Evolutionary conservation across 2,797 vertebrate species (phyloP).

Genomic region (Aplochiton taeniatus): DNA sequence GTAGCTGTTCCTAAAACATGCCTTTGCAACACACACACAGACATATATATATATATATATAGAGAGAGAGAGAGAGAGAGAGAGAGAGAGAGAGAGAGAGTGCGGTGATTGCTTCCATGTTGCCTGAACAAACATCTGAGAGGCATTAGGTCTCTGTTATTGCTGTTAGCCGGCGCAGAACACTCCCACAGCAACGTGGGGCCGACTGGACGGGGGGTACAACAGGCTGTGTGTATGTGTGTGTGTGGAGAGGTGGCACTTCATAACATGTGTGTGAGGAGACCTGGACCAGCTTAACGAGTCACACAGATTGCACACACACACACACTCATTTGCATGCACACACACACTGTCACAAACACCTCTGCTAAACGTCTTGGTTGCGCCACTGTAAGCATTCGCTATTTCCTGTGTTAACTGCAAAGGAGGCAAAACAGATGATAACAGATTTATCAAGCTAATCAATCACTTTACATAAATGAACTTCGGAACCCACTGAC

Average conservation of each 20-base stretch:
- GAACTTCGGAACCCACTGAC: too few relatives aligned
- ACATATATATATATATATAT: neutral
- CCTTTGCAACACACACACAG: slow-evolving; percentile 8
- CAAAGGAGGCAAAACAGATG: too few relatives aligned
- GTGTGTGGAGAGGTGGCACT: slow-evolving; percentile 2
- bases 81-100: too few relatives aligned
- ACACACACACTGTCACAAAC: too few relatives aligned
- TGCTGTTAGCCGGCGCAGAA: slow-evolving; percentile 60
- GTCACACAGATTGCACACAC: neutral
- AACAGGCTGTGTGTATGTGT: slow-evolving; percentile 13
- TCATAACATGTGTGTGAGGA: slow-evolving; percentile 12
- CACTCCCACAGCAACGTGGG: slow-evolving; percentile 37
- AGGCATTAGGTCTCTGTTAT: slow-evolving; percentile 57
- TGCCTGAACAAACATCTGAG: slow-evolving; percentile 64
- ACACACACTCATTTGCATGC: neutral
- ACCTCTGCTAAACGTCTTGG: too few relatives aligned
- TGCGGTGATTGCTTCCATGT: slow-evolving; percentile 55
- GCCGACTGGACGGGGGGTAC: slow-evolving; percentile 29
- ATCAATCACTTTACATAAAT: slow-evolving; percentile 51
- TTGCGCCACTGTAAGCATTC: too few relatives aligned
- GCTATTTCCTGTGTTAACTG: too few relatives aligned
- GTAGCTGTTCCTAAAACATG: slow-evolving; percentile 32
- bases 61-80: too few relatives aligned
- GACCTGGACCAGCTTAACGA: slow-evolving; percentile 13
- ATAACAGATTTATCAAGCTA: slow-evolving; percentile 48